Base-by-base conservation (phyloP, 2,113 vertebrate genomes). In the Bettongia penicillata region DNA sequence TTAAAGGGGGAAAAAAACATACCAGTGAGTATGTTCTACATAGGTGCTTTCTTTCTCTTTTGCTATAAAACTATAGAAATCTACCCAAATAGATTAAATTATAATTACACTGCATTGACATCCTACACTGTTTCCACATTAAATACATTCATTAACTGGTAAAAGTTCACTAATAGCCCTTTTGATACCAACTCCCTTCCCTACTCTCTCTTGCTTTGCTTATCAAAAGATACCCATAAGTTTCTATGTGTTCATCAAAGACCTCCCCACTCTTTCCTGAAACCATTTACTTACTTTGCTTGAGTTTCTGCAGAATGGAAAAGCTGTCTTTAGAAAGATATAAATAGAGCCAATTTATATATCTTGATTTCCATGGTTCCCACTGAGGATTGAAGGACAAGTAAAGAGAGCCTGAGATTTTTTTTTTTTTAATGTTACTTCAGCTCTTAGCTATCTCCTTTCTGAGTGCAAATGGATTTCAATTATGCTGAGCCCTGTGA, bases 391-490 rank as follows among this genome's bases (percentile, higher is more conserved):
- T 22, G 55, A 28, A 61, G 89, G 94, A 94, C 90, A 77, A 61
- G 52, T 24, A 26, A 51, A 90, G 93, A 53, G 24, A 93, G 94
- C 93, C 95, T 2, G 89, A 94, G 96, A 92, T 94, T 93, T 94
- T 49, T 92, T 48, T 48, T 49, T 92, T 92, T 92, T 84, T 95
- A 95, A 96, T 11, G 93, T 91, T 6, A 23, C 91, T 95, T 95
- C 37, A 53, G 48, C 37, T 93, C 93, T n/a, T 94, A 1, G 94
- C 93, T 24, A 50, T 52, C 93, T 93, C 51, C 95, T 96, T 61
- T 19, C 93, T 96, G 94, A 95, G 37, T 93, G 37, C 96, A 51
- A 96, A 91, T 93, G 94, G 95, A 28, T 97, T 94, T 95, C 94
- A 96, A 48, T 97, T 89, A 93, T 37, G 31, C 23, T 2, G 2